These are phyloP conservation scores for Gymnodraco acuticeps DNA, from an alignment of 2,797 vertebrate species.

Conservation along the genomic window DNA sequence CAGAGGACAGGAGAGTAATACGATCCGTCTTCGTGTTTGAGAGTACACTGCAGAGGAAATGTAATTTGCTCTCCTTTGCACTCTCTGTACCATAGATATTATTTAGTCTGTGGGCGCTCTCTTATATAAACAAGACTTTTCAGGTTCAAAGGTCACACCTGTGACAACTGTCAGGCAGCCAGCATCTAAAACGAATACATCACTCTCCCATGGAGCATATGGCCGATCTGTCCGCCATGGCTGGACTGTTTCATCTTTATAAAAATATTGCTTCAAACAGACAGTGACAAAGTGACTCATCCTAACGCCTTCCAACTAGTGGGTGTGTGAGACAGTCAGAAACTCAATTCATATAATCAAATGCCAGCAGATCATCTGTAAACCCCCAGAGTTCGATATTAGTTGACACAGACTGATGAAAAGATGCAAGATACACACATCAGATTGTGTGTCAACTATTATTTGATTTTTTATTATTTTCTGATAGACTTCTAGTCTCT, in stretches of 20 bases:
- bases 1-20: slow-evolving; percentile 9
- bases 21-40: slow-evolving; percentile 6
- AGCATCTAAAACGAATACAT: slow-evolving; percentile 40
- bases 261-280: slow-evolving; percentile 60
- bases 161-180: slow-evolving; percentile 49
- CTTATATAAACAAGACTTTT: slow-evolving; percentile 23
- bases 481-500: slow-evolving; percentile 12
- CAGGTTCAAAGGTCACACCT: slow-evolving; percentile 59
- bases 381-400: slow-evolving; percentile 43
- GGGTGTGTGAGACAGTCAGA: slow-evolving; percentile 32
- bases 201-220: slow-evolving; percentile 34
- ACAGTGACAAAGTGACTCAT: slow-evolving; percentile 61
- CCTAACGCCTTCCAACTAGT: slow-evolving; percentile 44
- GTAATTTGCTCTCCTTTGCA: neutral
- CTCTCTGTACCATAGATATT: slow-evolving; percentile 8
- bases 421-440: slow-evolving; percentile 50
- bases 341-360: slow-evolving; percentile 57
- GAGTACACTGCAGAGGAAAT: slow-evolving; percentile 21
- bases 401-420: slow-evolving; percentile 50
- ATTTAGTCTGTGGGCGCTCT: slow-evolving; percentile 7
- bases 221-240: slow-evolving; percentile 32
- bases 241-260: slow-evolving; percentile 42
- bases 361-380: slow-evolving; percentile 43
- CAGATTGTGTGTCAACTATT: slow-evolving; percentile 27
- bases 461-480: slow-evolving; percentile 32